Base-by-base conservation (phyloP, 1,140 invertebrate genomes). In the Bombus terrestris region DNA sequence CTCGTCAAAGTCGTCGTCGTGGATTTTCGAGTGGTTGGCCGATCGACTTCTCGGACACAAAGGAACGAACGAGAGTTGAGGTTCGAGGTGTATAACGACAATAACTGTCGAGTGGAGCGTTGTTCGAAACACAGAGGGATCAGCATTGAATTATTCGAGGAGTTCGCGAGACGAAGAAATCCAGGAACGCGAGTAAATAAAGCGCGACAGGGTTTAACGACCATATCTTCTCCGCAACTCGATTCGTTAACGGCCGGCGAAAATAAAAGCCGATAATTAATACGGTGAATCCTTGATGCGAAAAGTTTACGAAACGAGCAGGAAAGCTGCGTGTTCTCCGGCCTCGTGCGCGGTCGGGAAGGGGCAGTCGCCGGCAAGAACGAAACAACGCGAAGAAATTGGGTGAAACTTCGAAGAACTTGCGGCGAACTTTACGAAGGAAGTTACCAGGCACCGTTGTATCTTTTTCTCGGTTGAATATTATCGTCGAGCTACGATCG, bases 1-100 rank as follows among this genome's bases (percentile, higher is more conserved):
- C 59, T 75, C 83, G 62, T 88, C 85, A 66, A 77, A 79, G 77
- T 64, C 66, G 86, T 88, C 39, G 86, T 88, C 59, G 73, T 74
- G 81, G 73, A 86, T 82, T 79, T 78, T 86, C 62, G 41, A 88
- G 85, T 86, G 85, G 47, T 68, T 83, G 79, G 71, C 18, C 64
- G 81, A 76, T 25, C 72, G 79, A 87, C 78, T 73, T 86, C 25
- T 64, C 66, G 64, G 35, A 59, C 73, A 62, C 18, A 57, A 53
- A 78, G 68, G 39, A 10, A 43, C 64, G 13, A 15, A 41, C 5
- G 59, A 66, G n/a, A n/a, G 5, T 47, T 0, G 3, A 10, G 9
- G 22, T 35, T 8, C 12, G 22, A 28, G n/a, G 32, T 22, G 41
- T 25, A 35, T 22, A 12, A 37, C 59, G 47, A 53, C 68, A 5